Conservation (phyloP, 2,888 invertebrate species). For the Agrypnus murinus region DNA sequence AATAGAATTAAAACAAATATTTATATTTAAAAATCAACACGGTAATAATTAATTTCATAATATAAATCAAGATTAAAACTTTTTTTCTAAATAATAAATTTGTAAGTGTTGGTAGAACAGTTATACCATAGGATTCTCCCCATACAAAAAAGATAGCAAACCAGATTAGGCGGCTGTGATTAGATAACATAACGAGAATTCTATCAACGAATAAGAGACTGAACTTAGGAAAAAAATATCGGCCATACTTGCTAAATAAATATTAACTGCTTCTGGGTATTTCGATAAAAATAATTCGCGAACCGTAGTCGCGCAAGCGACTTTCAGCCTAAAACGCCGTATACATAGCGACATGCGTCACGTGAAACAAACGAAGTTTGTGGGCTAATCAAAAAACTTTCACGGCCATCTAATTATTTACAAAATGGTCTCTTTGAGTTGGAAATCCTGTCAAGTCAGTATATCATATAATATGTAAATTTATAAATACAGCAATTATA, state of each 20-base stretch:
- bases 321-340: conserved; percentile 57
- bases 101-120: no score
- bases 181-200: conserved; percentile 33
- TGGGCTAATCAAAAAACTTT: conserved; percentile 63
- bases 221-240: conserved; percentile 43
- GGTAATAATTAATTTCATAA: no score
- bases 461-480: conserved; percentile 26
- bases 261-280: conserved; percentile 54
- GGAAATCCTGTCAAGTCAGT: conserved; percentile 38
- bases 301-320: conserved; percentile 58
- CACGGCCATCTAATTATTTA: conserved; percentile 56
- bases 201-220: conserved; percentile 26
- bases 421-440: conserved; percentile 66
- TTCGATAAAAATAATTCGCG: conserved; percentile 46
- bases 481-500: conserved; percentile 33
- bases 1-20: no score
- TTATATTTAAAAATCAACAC: no score
- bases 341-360: conserved; percentile 48
- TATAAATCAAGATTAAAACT: no score
- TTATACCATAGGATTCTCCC: no score
- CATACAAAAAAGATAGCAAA: no score
- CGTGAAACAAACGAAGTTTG: conserved; percentile 55
- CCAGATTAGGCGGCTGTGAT: conserved; percentile 34
- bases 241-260: conserved; percentile 51
- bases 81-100: no score